phyloP scores from a whole-genome alignment of 2,797 vertebrate genomes.

The Microchirus variegatus region DNA sequence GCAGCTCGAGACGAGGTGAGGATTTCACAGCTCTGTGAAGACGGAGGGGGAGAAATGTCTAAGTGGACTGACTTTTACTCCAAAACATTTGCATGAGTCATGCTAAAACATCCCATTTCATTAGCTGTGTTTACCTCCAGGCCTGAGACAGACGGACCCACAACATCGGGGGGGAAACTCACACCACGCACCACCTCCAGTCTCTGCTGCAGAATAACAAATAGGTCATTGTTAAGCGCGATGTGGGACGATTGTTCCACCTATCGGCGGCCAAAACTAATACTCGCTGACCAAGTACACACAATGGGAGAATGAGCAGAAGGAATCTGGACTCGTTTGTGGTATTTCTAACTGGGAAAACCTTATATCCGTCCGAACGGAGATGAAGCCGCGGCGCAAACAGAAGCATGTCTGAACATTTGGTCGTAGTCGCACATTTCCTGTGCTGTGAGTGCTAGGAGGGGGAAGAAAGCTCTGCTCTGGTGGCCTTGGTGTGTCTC shows the following conservation, averaged over 20 bases:
- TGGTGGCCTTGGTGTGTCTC: constrained; percentile 70
- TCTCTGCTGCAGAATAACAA: constrained; percentile 63
- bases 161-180: constrained; percentile 55
- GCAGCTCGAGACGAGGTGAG: constrained; percentile 25
- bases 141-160: constrained; percentile 39
- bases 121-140: constrained; percentile 63
- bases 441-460: constrained; percentile 11
- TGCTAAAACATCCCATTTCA: constrained; percentile 61
- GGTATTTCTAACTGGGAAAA: constrained; percentile 38
- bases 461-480: constrained; percentile 38
- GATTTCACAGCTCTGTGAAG: constrained; percentile 54
- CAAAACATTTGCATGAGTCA: constrained; percentile 59
- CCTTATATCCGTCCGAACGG: constrained; percentile 1
- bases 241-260: constrained; percentile 43
- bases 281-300: constrained; percentile 43
- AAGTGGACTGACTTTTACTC: constrained; percentile 57
- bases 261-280: constrained; percentile 59
- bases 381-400: too few relatives aligned
- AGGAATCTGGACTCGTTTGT: constrained; percentile 19
- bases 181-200: constrained; percentile 38
- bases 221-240: constrained; percentile 61
- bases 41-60: constrained; percentile 14
- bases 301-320: constrained; percentile 33
- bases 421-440: constrained; percentile 47
- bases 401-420: constrained; percentile 27